phyloP scores from a whole-genome alignment of 2,888 invertebrate genomes.

The Poecilobothrus nobilitatus region DNA sequence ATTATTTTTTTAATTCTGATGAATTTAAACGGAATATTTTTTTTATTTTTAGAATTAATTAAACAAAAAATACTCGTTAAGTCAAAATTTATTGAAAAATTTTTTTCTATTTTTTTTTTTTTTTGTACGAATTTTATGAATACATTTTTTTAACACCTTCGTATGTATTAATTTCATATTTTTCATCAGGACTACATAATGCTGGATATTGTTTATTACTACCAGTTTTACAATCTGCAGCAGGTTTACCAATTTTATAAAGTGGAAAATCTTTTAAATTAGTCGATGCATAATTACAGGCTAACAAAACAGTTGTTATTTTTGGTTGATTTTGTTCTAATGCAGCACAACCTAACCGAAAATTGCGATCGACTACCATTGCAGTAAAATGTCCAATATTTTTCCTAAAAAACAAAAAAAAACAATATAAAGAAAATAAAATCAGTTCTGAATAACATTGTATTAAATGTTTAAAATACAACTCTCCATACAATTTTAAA shows the following conservation, averaged over 20 bases:
- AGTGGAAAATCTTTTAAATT: conserved; percentile 19
- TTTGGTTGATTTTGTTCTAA: conserved; percentile 8
- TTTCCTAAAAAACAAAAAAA: conserved; percentile 9
- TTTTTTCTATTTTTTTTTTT: too few relatives aligned
- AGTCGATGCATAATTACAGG: conserved; percentile 23
- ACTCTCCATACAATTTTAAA: too few relatives aligned
- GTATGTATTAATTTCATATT: conserved; percentile 9
- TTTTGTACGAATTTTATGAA: too few relatives aligned
- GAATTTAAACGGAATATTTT: too few relatives aligned
- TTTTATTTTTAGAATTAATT: too few relatives aligned
- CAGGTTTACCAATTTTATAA: conserved; percentile 19
- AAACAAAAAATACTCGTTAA: too few relatives aligned
- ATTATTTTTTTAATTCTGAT: too few relatives aligned
- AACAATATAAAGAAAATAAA: too few relatives aligned
- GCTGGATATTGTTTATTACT: conserved; percentile 14
- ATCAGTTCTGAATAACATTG: neutral
- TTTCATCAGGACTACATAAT: conserved; percentile 16
- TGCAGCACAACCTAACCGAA: conserved; percentile 20
- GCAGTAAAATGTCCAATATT: conserved; percentile 20
- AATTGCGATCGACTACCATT: conserved; percentile 19
- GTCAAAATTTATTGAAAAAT: too few relatives aligned
- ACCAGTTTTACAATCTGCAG: conserved; percentile 20
- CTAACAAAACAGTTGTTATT: conserved; percentile 12
- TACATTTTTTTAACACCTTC: too few relatives aligned
- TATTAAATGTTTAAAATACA: too few relatives aligned